Base-by-base conservation (phyloP, 2,113 vertebrate species). In the Lates calcarifer region DNA sequence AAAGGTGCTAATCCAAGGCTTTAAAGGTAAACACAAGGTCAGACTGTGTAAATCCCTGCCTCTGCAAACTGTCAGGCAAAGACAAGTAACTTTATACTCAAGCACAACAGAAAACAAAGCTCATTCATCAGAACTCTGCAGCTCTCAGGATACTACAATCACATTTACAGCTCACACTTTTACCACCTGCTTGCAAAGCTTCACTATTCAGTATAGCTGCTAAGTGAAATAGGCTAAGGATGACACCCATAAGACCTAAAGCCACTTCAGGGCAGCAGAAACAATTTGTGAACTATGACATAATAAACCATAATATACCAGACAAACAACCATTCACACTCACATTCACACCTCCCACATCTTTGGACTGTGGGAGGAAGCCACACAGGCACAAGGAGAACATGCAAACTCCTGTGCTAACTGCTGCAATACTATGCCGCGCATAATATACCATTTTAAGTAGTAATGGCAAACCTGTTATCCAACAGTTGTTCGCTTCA, bases 1-100 rank as follows among this genome's bases (percentile, higher is more conserved):
- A 43, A 74, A 22, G 35, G 24, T 10, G 72, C 26, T 47, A 49
- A 80, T 61, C 11, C 41, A 24, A 75, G 24, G 17, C 26, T 77
- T 53, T 64, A 58, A 58, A 77, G 29, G 72, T 58, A 53, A 79
- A 77, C 31, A 65, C 65, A 62, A 63, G 83, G 74, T 86, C 83
- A 84, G 58, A 60, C 51, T 11, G n/a, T 61, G 37, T 51, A 73
- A 60, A 49, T 68, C 29, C 13, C 29, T 33, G 41, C 6, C 15
- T 68, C 18, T 66, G 47, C 63, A 47, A 6, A 14, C 49, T 62
- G 49, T 29, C 47, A 49, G 11, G 41, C 43, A 7, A 17, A 39
- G 24, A 73, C 13, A 67, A 39, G 24, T 65, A 20, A 31, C 20
- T 24, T 18, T 66, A 53, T 61, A 12, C 18, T 22, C 20, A 10